phyloP scores from a whole-genome alignment of 2,888 invertebrate species.

The Synanthedon tipuliformis region DNA sequence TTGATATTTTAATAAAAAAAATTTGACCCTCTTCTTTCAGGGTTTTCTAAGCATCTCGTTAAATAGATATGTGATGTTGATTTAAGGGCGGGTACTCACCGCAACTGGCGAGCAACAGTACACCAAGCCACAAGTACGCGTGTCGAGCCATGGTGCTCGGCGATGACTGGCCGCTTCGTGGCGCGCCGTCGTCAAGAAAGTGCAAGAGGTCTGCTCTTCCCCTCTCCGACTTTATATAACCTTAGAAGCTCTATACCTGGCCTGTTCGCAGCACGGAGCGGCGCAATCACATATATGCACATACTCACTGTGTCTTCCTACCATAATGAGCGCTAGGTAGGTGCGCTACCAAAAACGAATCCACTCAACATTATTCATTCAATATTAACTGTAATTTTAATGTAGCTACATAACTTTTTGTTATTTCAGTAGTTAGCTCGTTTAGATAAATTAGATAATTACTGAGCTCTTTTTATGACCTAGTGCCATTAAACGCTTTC shows the following conservation, averaged over 20 bases:
- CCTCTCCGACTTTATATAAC: conserved; percentile 70
- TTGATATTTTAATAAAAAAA: conserved; percentile 1
- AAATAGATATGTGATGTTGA: not conserved
- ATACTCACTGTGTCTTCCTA: conserved; percentile 19
- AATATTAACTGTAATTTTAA: no score
- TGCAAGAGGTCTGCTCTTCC: conserved; percentile 63
- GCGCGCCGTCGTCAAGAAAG: conserved; percentile 54
- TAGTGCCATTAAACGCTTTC: no score
- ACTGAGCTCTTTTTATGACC: no score
- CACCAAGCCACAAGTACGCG: conserved; percentile 62
- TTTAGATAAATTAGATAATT: no score
- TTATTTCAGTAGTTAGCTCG: no score
- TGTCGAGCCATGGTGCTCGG: conserved; percentile 70
- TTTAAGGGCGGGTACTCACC: conserved; percentile 44
- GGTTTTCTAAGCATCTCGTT: not conserved
- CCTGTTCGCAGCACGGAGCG: conserved; percentile 24
- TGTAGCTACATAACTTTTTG: no score
- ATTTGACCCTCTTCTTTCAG: no score
- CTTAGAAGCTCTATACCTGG: conserved; percentile 8
- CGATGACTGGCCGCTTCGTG: conserved; percentile 53
- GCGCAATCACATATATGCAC: conserved; percentile 41
- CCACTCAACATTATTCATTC: no score
- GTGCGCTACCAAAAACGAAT: no score
- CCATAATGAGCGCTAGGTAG: conserved; percentile 1
- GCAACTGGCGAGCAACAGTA: conserved; percentile 54